A percentile compares a stretch with the other conserved stretches of the same genome.
Conservation (phyloP, 2,113 vertebrate species). For the Megalops atlanticus region DNA sequence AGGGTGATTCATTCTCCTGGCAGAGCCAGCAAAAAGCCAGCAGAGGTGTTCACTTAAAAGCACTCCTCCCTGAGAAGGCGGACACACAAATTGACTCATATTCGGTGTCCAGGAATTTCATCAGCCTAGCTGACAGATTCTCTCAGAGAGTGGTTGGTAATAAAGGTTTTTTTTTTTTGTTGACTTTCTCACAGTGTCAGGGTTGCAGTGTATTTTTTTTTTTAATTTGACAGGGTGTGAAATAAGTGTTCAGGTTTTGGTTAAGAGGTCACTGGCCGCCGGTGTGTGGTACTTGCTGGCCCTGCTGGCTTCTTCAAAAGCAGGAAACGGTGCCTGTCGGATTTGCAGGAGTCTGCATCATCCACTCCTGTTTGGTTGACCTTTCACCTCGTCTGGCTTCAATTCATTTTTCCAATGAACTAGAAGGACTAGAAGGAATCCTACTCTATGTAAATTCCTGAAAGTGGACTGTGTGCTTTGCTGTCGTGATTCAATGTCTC, state of each 20-base stretch:
- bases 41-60: neutral
- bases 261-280: no score
- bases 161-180: conserved; percentile 25
- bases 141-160: conserved; percentile 47
- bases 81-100: conserved; percentile 28
- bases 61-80: neutral
- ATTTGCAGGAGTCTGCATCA: no score
- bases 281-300: no score
- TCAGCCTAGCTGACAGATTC: conserved; percentile 52
- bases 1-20: conserved; percentile 16
- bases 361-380: no score
- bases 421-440: neutral
- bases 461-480: neutral
- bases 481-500: neutral
- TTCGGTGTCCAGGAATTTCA: conserved; percentile 42
- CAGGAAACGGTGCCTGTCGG: no score
- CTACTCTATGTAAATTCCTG: neutral
- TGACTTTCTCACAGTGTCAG: conserved; percentile 20
- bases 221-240: conserved; percentile 24
- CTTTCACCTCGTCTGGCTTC: neutral
- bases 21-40: neutral
- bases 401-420: neutral
- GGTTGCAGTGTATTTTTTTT: neutral
- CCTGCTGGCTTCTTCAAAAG: conserved; percentile 19
- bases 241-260: no score